These are phyloP conservation scores for Bombus balteatus DNA, from an alignment of 1,140 invertebrate species.

Conservation along the genomic window DNA sequence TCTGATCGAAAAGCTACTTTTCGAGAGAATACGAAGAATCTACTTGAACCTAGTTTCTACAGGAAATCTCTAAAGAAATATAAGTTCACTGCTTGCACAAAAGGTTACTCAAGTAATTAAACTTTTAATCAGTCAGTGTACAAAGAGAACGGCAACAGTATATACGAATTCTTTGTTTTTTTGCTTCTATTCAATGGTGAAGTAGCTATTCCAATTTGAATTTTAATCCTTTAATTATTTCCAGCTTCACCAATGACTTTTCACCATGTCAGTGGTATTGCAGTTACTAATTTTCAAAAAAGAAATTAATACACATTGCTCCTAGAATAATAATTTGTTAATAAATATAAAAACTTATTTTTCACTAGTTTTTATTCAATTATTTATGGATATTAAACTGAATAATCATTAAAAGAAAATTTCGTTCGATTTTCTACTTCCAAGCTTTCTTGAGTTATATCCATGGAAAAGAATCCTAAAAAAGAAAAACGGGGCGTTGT, in stretches of 20 bases:
- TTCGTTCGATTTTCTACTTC: too few relatives aligned
- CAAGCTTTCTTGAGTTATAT: too few relatives aligned
- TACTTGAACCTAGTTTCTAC: not conserved
- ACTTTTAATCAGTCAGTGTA: not conserved
- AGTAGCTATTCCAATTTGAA: not conserved
- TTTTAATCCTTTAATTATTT: not conserved
- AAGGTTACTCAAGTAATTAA: constrained; percentile 26
- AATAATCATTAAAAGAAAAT: too few relatives aligned
- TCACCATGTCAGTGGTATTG: not conserved
- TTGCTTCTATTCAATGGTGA: not conserved
- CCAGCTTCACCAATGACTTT: not conserved
- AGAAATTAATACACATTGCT: not conserved
- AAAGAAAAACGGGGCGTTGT: too few relatives aligned
- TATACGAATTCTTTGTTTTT: not conserved
- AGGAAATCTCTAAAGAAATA: constrained; percentile 2
- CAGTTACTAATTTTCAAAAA: not conserved
- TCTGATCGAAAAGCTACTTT: not conserved
- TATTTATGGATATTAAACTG: too few relatives aligned
- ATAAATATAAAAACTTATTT: too few relatives aligned
- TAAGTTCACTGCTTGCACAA: not conserved
- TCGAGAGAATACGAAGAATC: not conserved
- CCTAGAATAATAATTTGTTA: too few relatives aligned
- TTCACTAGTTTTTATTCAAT: too few relatives aligned
- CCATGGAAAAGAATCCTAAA: too few relatives aligned
- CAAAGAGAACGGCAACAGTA: not conserved